Conservation (phyloP, 2,888 invertebrate species). For the Lutraria lutraria region DNA sequence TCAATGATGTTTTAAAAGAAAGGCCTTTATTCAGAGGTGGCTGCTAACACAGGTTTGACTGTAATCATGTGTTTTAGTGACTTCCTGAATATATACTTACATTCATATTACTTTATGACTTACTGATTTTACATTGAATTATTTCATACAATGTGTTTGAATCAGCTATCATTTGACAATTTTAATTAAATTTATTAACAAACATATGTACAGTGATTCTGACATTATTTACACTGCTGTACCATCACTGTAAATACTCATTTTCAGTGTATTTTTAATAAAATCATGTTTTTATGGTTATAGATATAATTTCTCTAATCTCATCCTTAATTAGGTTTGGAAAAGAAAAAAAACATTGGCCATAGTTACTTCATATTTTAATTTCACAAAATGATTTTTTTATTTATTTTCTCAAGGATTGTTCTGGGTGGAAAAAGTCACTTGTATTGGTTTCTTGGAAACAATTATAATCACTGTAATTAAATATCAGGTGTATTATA, state of each 20-base stretch:
- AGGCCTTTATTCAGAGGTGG: too few species aligned
- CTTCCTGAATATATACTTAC: too few species aligned
- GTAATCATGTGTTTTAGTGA: too few species aligned
- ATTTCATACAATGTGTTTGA: too few species aligned
- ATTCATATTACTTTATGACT: too few species aligned
- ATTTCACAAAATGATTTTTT: not conserved
- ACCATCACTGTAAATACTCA: not conserved
- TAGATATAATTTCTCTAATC: not conserved
- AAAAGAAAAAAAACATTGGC: slow-evolving; percentile 5
- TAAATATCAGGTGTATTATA: not conserved
- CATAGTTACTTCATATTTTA: not conserved
- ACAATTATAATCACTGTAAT: not conserved
- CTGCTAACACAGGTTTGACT: too few species aligned
- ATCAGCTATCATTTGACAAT: too few species aligned
- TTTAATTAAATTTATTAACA: too few species aligned
- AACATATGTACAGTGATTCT: too few species aligned
- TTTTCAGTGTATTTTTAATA: not conserved
- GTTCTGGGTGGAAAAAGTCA: not conserved
- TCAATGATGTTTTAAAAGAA: too few species aligned
- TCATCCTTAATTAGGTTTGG: not conserved
- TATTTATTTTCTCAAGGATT: not conserved
- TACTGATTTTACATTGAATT: too few species aligned
- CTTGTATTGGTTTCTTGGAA: not conserved
- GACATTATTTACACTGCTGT: too few species aligned
- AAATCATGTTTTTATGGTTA: not conserved